phyloP scores from a whole-genome alignment of 1,140 invertebrate species.

The Globodera rostochiensis region DNA sequence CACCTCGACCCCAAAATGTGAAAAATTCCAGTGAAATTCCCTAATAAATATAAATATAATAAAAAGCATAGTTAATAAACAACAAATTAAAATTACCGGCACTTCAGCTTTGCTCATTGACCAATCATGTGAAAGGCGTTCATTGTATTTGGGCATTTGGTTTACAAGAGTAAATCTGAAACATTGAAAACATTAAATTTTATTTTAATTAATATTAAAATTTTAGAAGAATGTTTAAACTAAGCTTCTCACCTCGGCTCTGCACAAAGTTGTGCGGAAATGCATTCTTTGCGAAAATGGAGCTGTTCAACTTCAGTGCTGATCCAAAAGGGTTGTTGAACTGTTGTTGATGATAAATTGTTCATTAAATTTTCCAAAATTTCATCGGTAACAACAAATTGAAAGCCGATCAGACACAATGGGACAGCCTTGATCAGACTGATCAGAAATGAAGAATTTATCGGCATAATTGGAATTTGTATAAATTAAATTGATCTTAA shows the following conservation, averaged over 20 bases:
- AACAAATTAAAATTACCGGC: background rate
- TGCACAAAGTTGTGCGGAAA: background rate
- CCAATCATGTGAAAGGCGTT: background rate
- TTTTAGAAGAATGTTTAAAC: no score
- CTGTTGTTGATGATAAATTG: background rate
- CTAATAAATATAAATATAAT: background rate
- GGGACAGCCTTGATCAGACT: background rate
- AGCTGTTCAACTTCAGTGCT: background rate
- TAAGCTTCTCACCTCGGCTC: background rate
- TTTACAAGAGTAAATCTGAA: background rate
- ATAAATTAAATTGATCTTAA: no score
- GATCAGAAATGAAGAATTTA: no score
- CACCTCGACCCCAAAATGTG: background rate
- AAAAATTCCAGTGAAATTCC: background rate
- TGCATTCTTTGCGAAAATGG: background rate
- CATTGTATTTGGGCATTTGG: background rate
- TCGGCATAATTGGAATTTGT: no score
- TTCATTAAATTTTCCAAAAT: background rate
- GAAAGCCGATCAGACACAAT: background rate
- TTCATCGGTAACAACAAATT: background rate
- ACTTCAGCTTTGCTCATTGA: background rate
- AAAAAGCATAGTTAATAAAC: background rate
- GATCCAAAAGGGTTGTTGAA: background rate
- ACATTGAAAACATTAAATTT: no score
- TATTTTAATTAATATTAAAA: no score